A percentile compares a stretch with the other conserved stretches of the same genome.
These are phyloP conservation scores for Cephalopterus ornatus DNA, from an alignment of 2,113 vertebrate species.

Conservation along the genomic window DNA sequence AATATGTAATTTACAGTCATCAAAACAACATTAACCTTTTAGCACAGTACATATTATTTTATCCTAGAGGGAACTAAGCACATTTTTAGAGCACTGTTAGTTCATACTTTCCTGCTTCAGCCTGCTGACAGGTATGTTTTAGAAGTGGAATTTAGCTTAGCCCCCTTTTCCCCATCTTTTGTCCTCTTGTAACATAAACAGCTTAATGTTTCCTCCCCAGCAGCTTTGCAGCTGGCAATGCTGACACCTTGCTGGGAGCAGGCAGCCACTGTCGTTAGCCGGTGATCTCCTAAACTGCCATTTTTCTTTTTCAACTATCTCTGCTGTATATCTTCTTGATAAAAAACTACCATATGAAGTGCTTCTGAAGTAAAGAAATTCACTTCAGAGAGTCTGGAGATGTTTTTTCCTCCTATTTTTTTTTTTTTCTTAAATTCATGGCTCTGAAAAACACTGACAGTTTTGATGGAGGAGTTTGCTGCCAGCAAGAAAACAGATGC, in stretches of 20 bases:
- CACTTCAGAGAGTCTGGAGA: slow-evolving; percentile 16
- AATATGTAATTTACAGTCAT: not conserved
- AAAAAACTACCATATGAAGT: slow-evolving; percentile 22
- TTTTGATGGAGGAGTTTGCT: slow-evolving; percentile 59
- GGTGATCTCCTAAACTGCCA: slow-evolving; percentile 36
- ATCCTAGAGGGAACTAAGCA: not conserved
- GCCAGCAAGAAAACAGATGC: slow-evolving; percentile 62
- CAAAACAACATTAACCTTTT: not conserved
- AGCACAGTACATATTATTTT: not conserved
- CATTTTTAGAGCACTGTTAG: fast-evolving
- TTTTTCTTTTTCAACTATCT: not conserved
- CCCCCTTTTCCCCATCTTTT: not conserved
- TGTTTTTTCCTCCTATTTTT: not conserved
- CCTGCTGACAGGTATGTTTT: not conserved
- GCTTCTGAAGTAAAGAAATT: slow-evolving; percentile 36
- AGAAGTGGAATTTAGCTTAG: not conserved
- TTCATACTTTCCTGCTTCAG: not conserved
- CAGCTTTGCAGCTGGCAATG: not conserved
- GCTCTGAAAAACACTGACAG: slow-evolving; percentile 33
- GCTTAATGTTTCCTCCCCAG: not conserved
- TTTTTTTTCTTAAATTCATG: not conserved
- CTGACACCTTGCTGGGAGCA: not conserved
- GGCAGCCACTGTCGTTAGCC: not conserved
- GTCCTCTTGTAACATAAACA: not conserved
- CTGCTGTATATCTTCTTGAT: not conserved